Evolutionary conservation across 2,888 invertebrate species (phyloP), one percentile per base, ranked within the genome.

Genomic region (Pandemis heparana): DNA sequence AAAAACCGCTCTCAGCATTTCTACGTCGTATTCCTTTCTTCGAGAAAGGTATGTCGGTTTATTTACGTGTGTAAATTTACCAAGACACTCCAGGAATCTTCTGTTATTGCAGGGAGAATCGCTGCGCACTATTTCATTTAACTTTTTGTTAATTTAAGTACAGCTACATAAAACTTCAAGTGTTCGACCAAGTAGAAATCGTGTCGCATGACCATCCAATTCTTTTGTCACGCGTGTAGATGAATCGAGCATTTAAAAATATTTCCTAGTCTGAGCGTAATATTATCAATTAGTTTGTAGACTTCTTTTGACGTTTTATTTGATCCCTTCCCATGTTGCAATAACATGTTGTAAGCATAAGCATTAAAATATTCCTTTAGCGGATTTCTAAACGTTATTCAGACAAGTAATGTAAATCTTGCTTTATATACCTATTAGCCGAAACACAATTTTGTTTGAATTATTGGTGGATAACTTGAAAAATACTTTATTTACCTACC

Each of bases 1-100:
- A 68, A 62, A 74, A 74, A 74, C 74, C 70, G 74, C 70, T 74
- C 51, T 23, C 64, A 60, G 39, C 56, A 73, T 48, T 72, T 41
- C 38, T 10, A 7, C 51, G 46, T 60, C 14, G 63, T 60, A 61
- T 70, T 74, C 59, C 51, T 51, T 38, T 60, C 32, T 68, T 32
- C n/a, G 32, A 41, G 16, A 48, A 16, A 39, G n/a, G 66, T 64
- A 16, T 63, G 18, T 38, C 8, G 7, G 5, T 39, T 59, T 48
- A 41, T 66, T 72, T 68, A 59, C 43, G 7, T 51, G n/a, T 23
- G n/a, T 68, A 70, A 75, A 74, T 74, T 70, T 63, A 64, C 65
- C 67, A 61, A 59, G 71, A 18, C 14, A 65, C n/a, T 1, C 14
- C 0, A 39, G 63, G 59, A 64, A 10, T 46, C 23, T 59, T 16